A percentile compares a stretch with the other conserved stretches of the same genome.
Conservation (phyloP, 2,888 invertebrate species). For the Cabera pusaria region DNA sequence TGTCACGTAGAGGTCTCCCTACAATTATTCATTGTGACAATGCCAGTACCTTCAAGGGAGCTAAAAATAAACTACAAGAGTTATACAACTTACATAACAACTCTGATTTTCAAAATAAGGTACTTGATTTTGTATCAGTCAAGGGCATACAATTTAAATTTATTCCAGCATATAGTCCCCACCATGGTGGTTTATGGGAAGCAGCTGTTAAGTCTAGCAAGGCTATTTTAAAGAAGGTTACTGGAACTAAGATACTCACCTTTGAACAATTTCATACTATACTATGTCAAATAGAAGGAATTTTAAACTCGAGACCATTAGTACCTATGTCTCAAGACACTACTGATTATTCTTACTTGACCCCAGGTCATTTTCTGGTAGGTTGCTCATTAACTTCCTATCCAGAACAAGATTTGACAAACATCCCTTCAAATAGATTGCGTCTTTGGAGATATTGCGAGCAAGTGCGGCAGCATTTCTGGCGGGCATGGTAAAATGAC, state of each 20-base stretch:
- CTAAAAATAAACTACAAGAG: background rate
- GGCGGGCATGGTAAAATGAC: conserved; percentile 13
- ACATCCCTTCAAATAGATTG: conserved; percentile 4
- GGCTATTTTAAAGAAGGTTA: background rate
- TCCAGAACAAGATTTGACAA: background rate
- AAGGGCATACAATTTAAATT: conserved; percentile 2
- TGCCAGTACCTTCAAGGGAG: background rate
- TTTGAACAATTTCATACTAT: background rate
- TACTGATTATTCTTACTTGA: background rate
- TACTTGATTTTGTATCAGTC: background rate
- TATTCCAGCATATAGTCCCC: too few species aligned
- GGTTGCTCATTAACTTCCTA: background rate
- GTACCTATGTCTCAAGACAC: background rate
- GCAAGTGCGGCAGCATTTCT: conserved; percentile 12
- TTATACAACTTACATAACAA: background rate
- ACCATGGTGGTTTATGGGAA: background rate
- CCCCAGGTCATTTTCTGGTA: background rate
- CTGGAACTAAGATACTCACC: background rate
- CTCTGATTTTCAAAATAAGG: background rate
- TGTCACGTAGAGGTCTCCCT: background rate
- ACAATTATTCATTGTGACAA: background rate
- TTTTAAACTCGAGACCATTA: background rate
- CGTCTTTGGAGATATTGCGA: conserved; percentile 10
- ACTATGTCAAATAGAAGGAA: too few species aligned
- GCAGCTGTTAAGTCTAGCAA: background rate